Evolutionary conservation across 2,888 invertebrate species (phyloP).

Genomic region (Agrochola litura): DNA sequence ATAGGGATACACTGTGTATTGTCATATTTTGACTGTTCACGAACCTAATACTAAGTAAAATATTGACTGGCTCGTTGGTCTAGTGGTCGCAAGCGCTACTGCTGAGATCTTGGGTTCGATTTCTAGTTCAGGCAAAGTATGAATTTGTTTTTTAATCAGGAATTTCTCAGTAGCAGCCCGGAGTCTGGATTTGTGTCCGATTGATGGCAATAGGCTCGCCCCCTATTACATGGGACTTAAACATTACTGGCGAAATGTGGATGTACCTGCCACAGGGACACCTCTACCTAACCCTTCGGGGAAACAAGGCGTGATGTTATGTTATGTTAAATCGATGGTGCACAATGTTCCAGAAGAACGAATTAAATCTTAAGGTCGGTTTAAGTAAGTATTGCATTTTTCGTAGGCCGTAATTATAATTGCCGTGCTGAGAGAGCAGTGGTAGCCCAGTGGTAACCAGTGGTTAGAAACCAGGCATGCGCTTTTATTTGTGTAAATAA

Average conservation of each 20-base stretch:
- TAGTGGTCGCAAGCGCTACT: background rate
- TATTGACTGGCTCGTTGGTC: background rate
- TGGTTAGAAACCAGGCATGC: too few species aligned
- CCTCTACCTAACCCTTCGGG: background rate
- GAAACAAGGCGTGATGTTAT: too few species aligned
- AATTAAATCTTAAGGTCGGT: background rate
- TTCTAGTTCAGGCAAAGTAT: background rate
- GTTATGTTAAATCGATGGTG: background rate
- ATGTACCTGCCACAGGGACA: too few species aligned
- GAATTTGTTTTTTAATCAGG: background rate
- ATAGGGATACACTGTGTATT: conserved; percentile 19
- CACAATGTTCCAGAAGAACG: background rate
- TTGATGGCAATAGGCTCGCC: too few species aligned
- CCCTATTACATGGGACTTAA: background rate
- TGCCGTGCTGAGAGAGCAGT: too few species aligned
- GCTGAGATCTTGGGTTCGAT: background rate
- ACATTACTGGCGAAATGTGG: background rate
- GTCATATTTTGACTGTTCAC: conserved; percentile 4
- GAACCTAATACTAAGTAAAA: conserved; percentile 2
- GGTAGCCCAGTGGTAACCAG: too few species aligned
- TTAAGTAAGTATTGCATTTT: too few species aligned
- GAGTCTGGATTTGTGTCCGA: too few species aligned
- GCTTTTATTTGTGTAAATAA: too few species aligned
- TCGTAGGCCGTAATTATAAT: too few species aligned
- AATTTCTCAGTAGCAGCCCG: too few species aligned